These are phyloP conservation scores for Perithous albicinctus DNA, from an alignment of 2,888 invertebrate genomes.

Conservation along the genomic window DNA sequence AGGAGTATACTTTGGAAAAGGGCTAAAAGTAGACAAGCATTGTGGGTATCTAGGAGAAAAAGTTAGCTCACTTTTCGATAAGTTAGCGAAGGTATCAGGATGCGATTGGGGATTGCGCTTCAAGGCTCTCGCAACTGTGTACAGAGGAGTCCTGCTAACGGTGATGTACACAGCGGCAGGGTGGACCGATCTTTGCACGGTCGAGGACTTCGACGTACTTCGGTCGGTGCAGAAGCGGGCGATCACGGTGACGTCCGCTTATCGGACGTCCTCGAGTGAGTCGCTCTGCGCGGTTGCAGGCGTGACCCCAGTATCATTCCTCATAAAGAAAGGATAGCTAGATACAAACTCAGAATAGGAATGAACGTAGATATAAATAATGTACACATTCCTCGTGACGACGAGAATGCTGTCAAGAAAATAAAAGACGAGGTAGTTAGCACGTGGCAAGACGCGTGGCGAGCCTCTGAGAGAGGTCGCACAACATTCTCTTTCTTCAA, in stretches of 20 bases:
- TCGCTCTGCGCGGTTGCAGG: conserved; percentile 14
- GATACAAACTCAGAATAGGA: background rate
- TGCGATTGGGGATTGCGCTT: background rate
- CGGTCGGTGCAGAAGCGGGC: background rate
- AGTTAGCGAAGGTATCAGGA: background rate
- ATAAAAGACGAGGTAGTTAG: background rate
- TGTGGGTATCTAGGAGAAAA: background rate
- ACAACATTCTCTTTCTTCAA: no score
- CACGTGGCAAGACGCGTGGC: no score
- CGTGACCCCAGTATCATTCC: no score
- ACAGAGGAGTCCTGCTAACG: no score
- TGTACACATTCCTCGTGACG: background rate
- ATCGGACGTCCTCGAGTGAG: background rate
- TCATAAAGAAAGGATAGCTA: no score
- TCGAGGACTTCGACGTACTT: background rate
- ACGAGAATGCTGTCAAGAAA: background rate
- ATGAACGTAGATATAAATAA: background rate
- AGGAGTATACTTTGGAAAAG: no score
- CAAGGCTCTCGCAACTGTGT: background rate
- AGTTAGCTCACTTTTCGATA: background rate
- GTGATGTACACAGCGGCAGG: no score
- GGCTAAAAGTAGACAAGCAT: background rate
- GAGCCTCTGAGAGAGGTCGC: no score
- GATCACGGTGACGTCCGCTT: background rate
- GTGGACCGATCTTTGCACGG: background rate